Base-by-base conservation (phyloP, 2,797 vertebrate genomes). In the Perodicticus potto region DNA sequence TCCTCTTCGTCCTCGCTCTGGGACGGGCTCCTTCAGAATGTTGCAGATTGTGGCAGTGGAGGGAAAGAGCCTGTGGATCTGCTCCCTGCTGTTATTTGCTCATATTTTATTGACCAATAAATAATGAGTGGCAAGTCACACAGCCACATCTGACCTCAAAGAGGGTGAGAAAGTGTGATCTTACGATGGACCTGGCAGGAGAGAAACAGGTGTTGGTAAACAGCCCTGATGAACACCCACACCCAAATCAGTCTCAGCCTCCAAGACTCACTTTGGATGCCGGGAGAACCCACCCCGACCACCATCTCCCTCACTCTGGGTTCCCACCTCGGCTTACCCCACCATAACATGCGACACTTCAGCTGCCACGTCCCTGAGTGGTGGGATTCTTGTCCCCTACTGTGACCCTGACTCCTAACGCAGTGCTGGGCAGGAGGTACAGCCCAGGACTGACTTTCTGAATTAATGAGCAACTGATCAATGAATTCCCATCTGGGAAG, bases 281-380 rank as follows among this genome's bases (percentile, higher is more conserved):
- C 29, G 4, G 19, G 7, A 29, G 19, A 93, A 32, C 69, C 77
- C 59, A 27, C 8, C n/a, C 1, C 1, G 3, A 22, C 14, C 65
- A 13, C 32, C 22, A 70, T 2, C 13, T 65, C 16, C 3, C 27
- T 59, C 32, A 19, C 16, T 67, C 69, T 49, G 25, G 19, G 27
- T 29, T 73, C 73, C 80, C 45, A 22, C 25, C 7, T 32, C 14
- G 40, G n/a, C 4, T 80, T 37, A 40, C 65, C 22, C 13, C 11
- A 10, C 57, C 7, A 5, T 19, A 34, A n/a, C 61, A 59, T 2
- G 13, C 9, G n/a, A 32, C 23, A 43, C 34, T 0, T 14, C 1
- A 16, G 57, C 70, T 92, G 49, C 34, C 12, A 0, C 0, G 7
- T 65, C 53, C 32, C 2, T 57, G 61, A 37, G 13, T 3, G 6